Conservation (phyloP, 2,888 invertebrate genomes). For the Pycnomerus fuliginosus region DNA sequence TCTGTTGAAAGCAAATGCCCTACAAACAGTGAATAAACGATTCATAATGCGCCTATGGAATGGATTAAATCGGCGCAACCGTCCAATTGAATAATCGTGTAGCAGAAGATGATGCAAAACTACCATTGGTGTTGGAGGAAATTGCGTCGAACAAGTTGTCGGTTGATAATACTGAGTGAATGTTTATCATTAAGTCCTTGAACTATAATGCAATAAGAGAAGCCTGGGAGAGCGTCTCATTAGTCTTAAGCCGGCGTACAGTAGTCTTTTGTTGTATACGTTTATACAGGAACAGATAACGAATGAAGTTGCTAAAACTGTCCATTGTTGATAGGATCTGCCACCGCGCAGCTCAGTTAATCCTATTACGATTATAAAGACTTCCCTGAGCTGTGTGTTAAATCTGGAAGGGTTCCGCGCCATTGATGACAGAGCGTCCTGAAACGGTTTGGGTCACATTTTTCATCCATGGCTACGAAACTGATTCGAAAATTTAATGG, state of each 20-base stretch:
- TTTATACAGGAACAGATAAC: conserved; percentile 15
- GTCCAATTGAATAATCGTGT: no score
- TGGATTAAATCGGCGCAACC: no score
- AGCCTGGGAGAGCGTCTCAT: conserved; percentile 21
- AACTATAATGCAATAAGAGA: conserved; percentile 21
- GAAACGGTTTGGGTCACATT: conserved; percentile 7
- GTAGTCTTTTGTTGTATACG: conserved; percentile 19
- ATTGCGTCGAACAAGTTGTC: conserved; percentile 21
- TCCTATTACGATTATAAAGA: conserved; percentile 27
- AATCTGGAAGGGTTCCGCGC: conserved; percentile 18
- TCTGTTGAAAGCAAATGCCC: no score
- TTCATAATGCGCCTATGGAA: no score
- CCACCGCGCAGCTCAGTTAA: conserved; percentile 22
- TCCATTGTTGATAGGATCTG: conserved; percentile 26
- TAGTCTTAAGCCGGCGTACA: conserved; percentile 20
- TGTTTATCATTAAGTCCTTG: conserved; percentile 26
- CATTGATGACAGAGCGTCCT: conserved; percentile 10
- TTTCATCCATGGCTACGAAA: no score
- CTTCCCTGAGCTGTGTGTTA: conserved; percentile 14
- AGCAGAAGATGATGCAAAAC: no score
- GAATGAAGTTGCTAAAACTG: conserved; percentile 23
- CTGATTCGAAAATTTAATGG: no score
- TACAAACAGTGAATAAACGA: no score
- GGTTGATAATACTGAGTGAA: conserved; percentile 16
- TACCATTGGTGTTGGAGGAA: conserved; percentile 22